Percentiles rank a stretch among this genome's conserved stretches.
These are phyloP conservation scores for Lonchura striata DNA, from an alignment of 2,113 vertebrate species.

Conservation along the genomic window DNA sequence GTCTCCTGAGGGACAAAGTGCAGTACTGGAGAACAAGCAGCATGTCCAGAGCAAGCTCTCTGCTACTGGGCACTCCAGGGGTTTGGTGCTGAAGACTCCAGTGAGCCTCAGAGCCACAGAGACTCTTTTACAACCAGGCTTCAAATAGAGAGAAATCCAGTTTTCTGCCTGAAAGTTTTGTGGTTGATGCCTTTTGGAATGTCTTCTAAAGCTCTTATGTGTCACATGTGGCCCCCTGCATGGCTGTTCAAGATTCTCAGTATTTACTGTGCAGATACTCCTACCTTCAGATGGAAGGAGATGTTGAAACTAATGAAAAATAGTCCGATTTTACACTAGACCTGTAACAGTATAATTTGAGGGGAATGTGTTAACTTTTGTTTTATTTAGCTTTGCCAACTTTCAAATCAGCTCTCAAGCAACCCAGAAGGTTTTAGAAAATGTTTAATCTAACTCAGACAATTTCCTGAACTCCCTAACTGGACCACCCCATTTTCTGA, in stretches of 20 bases:
- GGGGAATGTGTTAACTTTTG: slow-evolving; percentile 67
- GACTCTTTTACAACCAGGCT: not conserved
- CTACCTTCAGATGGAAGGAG: not conserved
- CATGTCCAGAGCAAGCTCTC: not conserved
- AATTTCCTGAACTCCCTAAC: slow-evolving; percentile 77
- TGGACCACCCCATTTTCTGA: slow-evolving; percentile 74
- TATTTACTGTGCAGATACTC: not conserved
- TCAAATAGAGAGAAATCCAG: not conserved
- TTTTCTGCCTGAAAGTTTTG: not conserved
- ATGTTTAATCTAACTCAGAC: slow-evolving; percentile 80
- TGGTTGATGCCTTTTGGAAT: not conserved
- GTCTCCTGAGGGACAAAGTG: not conserved
- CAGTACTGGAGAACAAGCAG: not conserved
- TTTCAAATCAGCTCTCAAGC: slow-evolving; percentile 69
- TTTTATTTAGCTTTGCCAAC: slow-evolving; percentile 74
- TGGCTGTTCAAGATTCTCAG: not conserved
- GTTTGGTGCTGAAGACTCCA: not conserved
- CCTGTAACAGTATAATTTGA: slow-evolving; percentile 59
- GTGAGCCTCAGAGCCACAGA: not conserved
- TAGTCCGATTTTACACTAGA: slow-evolving; percentile 27
- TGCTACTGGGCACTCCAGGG: not conserved
- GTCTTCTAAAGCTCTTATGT: not conserved
- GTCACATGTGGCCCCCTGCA: not conserved
- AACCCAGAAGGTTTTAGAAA: slow-evolving; percentile 74
- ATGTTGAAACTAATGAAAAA: slow-evolving; percentile 6